These are phyloP conservation scores for Epirrhoe alternata DNA, from an alignment of 2,888 invertebrate species.

Conservation along the genomic window DNA sequence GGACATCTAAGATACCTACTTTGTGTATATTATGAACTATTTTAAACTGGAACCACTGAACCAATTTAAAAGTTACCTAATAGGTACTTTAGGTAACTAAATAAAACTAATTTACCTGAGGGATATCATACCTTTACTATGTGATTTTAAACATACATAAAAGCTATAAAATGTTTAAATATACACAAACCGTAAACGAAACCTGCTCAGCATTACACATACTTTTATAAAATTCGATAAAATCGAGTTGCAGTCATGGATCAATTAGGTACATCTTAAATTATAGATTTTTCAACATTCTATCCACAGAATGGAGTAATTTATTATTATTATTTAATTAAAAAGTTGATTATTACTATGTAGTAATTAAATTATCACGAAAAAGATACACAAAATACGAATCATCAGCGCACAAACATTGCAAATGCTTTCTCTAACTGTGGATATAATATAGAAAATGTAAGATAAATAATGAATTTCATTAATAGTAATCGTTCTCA, in stretches of 20 bases:
- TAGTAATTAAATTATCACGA: not conserved
- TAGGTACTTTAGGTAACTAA: not conserved
- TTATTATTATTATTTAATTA: not conserved
- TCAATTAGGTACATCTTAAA: constrained; percentile 34
- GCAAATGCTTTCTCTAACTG: not conserved
- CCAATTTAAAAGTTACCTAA: too few species aligned
- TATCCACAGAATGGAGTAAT: constrained; percentile 7
- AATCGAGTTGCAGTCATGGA: constrained; percentile 54
- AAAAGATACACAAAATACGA: not conserved
- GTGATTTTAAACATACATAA: constrained; percentile 63
- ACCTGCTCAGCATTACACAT: constrained; percentile 29
- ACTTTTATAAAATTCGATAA: constrained; percentile 39
- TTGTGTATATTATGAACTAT: too few species aligned
- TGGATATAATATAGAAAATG: constrained; percentile 6
- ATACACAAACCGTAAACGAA: constrained; percentile 50
- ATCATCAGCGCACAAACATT: not conserved
- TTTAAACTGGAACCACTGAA: too few species aligned
- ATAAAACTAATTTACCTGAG: constrained; percentile 41
- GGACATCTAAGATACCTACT: too few species aligned
- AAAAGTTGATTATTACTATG: not conserved
- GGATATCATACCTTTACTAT: constrained; percentile 62
- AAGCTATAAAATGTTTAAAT: constrained; percentile 58
- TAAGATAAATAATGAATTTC: constrained; percentile 14
- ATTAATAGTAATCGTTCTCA: constrained; percentile 14
- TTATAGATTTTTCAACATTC: constrained; percentile 6